Evolutionary conservation across 2,797 vertebrate genomes (phyloP).

Genomic region (Otus scops): DNA sequence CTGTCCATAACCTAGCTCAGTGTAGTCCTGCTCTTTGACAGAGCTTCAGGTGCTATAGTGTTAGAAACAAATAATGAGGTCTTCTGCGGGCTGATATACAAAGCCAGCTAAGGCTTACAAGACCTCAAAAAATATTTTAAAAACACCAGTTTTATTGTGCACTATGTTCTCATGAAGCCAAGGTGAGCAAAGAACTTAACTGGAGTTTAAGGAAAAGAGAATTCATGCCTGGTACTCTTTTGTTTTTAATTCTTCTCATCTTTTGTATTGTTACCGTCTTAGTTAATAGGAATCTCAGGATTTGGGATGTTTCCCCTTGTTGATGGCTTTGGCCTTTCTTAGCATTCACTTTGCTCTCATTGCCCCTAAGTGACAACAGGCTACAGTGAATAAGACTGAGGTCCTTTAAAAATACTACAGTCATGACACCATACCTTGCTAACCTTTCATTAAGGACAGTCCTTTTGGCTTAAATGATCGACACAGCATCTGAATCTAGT

Average conservation of each 20-base stretch:
- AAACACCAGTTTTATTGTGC: neutral
- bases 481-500: neutral
- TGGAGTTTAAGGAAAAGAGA: neutral
- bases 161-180: neutral
- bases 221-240: neutral
- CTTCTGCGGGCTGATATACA: neutral
- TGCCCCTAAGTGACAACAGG: neutral
- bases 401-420: neutral
- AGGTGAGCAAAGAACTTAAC: neutral
- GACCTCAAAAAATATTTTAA: neutral
- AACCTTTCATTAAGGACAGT: neutral
- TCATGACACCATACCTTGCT: neutral
- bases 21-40: neutral
- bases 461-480: neutral
- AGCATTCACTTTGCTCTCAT: neutral
- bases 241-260: neutral
- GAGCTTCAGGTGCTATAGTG: fast-evolving
- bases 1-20: neutral
- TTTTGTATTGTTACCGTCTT: neutral
- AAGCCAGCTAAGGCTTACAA: neutral
- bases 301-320: neutral
- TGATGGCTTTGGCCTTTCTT: neutral
- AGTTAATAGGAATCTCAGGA: neutral
- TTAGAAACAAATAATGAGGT: neutral
- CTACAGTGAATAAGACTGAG: neutral